Conservation (phyloP, 2,797 vertebrate genomes). For the Gymnothorax reevesii region DNA sequence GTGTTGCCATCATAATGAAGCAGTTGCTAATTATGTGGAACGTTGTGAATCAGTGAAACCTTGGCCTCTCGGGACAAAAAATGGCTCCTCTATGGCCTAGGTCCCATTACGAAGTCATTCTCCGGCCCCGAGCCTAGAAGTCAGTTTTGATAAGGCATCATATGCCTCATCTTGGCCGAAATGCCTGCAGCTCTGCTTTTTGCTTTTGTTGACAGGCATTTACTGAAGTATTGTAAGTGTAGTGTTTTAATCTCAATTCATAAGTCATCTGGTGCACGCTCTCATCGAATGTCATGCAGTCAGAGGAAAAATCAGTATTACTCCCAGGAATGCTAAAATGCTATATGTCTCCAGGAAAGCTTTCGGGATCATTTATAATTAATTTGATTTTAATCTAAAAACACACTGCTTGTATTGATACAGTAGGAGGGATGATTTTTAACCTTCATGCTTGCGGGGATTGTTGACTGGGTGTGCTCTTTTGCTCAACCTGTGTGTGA, state of each 20-base stretch:
- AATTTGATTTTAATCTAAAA: too few relatives aligned
- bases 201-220: background rate
- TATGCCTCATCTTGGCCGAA: too few relatives aligned
- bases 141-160: background rate
- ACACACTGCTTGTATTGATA: too few relatives aligned
- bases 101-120: too few relatives aligned
- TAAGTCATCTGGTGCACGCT: background rate
- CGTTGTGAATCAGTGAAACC: background rate
- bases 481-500: too few relatives aligned
- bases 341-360: too few relatives aligned
- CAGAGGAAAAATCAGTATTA: background rate
- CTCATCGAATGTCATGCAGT: background rate
- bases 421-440: too few relatives aligned
- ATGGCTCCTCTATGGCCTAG: background rate
- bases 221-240: background rate
- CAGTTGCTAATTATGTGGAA: background rate
- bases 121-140: background rate
- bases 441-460: too few relatives aligned
- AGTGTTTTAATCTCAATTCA: background rate
- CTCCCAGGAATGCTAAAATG: background rate
- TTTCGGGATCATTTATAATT: too few relatives aligned
- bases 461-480: too few relatives aligned
- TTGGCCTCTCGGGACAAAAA: background rate
- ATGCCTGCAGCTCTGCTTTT: background rate
- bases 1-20: background rate